Evolutionary conservation across 2,797 vertebrate species (phyloP).

Genomic region (Clarias laeviceps): DNA sequence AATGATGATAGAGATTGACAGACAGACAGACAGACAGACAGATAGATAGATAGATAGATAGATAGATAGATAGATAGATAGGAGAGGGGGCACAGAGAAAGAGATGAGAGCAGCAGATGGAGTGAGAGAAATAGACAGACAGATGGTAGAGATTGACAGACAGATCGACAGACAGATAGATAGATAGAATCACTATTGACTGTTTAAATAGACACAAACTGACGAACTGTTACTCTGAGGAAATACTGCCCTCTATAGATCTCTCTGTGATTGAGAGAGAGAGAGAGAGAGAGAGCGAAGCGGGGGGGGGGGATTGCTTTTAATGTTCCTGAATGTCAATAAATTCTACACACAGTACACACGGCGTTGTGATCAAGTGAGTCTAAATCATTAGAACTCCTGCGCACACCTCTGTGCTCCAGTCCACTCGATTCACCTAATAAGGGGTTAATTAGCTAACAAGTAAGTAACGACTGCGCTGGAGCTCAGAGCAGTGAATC

Average conservation of each 20-base stretch:
- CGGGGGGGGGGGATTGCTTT: too few species aligned
- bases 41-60: background rate
- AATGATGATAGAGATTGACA: slow-evolving; percentile 18
- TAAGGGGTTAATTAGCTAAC: background rate
- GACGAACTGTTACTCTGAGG: slow-evolving; percentile 24
- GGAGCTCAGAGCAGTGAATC: background rate
- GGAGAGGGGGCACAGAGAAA: background rate
- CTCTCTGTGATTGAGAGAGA: too few species aligned
- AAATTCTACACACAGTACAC: background rate
- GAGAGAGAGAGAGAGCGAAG: too few species aligned
- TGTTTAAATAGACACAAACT: background rate
- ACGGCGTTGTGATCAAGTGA: background rate
- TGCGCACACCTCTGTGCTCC: too few species aligned
- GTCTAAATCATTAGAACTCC: background rate
- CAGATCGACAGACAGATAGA: slow-evolving; percentile 16
- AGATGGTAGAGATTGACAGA: background rate
- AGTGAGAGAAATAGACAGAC: background rate
- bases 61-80: slow-evolving; percentile 23
- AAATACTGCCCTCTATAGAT: slow-evolving; percentile 56
- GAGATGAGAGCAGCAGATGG: too few species aligned
- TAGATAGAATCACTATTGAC: background rate
- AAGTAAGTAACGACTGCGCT: background rate
- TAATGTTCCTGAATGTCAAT: background rate
- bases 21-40: background rate
- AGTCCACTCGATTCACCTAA: background rate